Evolutionary conservation across 2,888 invertebrate genomes (phyloP).

Genomic region (Disparrhopalites patrizii): DNA sequence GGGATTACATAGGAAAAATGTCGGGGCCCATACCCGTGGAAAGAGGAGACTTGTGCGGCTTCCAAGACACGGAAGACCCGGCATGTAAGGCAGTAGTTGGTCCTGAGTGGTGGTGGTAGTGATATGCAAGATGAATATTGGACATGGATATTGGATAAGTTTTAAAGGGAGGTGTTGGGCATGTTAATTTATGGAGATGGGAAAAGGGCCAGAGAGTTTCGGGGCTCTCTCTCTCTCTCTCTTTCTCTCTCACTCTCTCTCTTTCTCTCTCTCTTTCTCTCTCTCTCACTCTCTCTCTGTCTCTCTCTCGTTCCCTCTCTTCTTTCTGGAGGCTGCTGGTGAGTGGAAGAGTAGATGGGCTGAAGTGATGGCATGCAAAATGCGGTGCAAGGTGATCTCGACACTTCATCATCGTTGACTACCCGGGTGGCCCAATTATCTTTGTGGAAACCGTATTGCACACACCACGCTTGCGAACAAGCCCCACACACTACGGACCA

Average conservation of each 20-base stretch:
- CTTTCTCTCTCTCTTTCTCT: not conserved
- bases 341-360: slow-evolving; percentile 14
- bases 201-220: slow-evolving; percentile 28
- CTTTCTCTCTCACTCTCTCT: not conserved
- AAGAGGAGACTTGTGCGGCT: no score
- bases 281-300: not conserved
- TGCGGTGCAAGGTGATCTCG: slow-evolving; percentile 49
- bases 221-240: no score
- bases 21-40: no score
- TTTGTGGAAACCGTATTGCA: slow-evolving; percentile 47
- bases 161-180: slow-evolving; percentile 43
- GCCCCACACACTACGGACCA: slow-evolving; percentile 47
- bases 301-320: no score
- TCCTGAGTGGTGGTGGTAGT: no score
- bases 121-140: slow-evolving; percentile 18
- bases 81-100: no score
- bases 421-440: slow-evolving; percentile 49
- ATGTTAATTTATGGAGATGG: slow-evolving; percentile 48
- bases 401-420: slow-evolving; percentile 49
- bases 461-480: slow-evolving; percentile 47
- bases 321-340: slow-evolving; percentile 18
- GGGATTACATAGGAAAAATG: no score
- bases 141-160: slow-evolving; percentile 27
- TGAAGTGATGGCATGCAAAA: slow-evolving; percentile 48
- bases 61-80: no score